Evolutionary conservation across 2,797 vertebrate species (phyloP).

Genomic region (Phataginus tetradactyla): DNA sequence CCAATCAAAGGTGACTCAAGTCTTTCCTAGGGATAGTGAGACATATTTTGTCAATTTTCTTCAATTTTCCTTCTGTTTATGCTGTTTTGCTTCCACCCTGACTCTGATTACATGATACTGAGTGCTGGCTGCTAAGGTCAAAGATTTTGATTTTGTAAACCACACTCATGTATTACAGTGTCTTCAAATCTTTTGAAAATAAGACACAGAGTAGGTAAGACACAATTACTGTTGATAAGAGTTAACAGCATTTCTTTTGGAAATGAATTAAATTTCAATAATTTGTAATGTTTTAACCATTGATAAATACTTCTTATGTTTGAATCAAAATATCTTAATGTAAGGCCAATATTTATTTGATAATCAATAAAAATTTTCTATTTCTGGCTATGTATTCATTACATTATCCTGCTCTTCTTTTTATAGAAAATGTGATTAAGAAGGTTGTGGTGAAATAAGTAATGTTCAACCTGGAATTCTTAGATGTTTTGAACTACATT

Average conservation of each 20-base stretch:
- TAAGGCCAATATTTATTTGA: background rate
- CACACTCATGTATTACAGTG: background rate
- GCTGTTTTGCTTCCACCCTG: background rate
- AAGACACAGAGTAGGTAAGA: background rate
- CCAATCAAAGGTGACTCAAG: background rate
- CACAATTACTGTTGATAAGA: background rate
- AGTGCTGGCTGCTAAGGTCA: background rate
- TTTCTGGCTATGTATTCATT: background rate
- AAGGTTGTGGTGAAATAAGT: background rate
- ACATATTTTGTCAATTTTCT: background rate
- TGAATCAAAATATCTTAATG: constrained; percentile 4
- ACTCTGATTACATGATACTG: background rate
- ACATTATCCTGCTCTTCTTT: background rate
- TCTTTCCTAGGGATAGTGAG: background rate
- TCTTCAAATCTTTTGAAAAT: constrained; percentile 14
- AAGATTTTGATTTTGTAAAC: background rate
- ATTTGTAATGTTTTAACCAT: background rate
- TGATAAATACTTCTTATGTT: background rate
- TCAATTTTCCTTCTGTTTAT: background rate
- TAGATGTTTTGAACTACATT: background rate
- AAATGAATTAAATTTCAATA: constrained; percentile 16
- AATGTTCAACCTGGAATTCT: background rate
- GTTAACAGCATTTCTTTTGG: background rate
- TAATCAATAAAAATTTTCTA: background rate
- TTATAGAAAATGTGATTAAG: background rate